Percentiles rank a stretch among this genome's conserved stretches.
phyloP scores from a whole-genome alignment of 2,888 invertebrate genomes.

The Muscina levida region DNA sequence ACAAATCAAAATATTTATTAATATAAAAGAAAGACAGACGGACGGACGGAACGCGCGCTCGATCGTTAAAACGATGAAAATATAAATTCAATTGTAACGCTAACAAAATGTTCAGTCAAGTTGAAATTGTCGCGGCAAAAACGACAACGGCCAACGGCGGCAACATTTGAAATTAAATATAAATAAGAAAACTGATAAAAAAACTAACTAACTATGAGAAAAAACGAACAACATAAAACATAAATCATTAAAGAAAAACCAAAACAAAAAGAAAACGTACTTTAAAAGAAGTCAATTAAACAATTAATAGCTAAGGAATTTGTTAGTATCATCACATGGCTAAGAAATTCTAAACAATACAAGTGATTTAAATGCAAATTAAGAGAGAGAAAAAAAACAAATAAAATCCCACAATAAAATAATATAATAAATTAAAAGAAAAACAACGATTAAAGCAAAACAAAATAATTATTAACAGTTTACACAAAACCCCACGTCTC shows the following conservation, averaged over 20 bases:
- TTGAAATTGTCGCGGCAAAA: constrained; percentile 70
- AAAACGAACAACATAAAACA: too few species aligned
- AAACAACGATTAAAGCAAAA: not conserved
- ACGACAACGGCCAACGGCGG: constrained; percentile 62
- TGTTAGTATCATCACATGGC: too few species aligned
- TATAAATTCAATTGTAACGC: constrained; percentile 73
- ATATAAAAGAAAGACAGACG: constrained; percentile 11
- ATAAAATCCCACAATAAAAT: not conserved
- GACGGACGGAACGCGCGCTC: not conserved
- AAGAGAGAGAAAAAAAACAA: constrained; percentile 28
- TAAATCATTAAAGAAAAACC: constrained; percentile 40
- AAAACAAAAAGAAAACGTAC: constrained; percentile 31
- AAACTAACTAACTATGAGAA: constrained; percentile 22
- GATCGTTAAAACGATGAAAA: constrained; percentile 43
- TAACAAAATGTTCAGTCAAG: constrained; percentile 74
- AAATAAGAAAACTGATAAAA: constrained; percentile 50
- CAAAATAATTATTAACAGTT: not conserved
- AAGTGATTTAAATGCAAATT: too few species aligned
- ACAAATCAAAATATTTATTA: constrained; percentile 38
- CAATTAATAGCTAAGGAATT: too few species aligned
- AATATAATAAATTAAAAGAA: not conserved
- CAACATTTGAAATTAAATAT: constrained; percentile 32
- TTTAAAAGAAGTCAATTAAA: too few species aligned
- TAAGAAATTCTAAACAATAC: too few species aligned
- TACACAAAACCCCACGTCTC: constrained; percentile 1